Evolutionary conservation across 2,113 vertebrate genomes (phyloP), one percentile per base, ranked within the genome.

Genomic region (Plecotus auritus): DNA sequence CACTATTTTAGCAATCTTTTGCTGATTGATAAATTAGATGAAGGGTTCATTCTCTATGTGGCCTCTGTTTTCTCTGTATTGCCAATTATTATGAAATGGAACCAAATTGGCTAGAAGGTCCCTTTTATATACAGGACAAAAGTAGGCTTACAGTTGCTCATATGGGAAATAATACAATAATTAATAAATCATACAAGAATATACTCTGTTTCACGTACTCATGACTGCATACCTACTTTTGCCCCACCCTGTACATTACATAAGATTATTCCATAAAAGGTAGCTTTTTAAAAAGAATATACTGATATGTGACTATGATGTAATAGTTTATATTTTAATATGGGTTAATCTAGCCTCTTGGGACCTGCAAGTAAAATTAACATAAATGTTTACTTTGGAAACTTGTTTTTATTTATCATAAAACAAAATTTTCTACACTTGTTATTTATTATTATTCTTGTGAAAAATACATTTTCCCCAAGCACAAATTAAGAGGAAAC

Each of bases 281-380:
- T 51, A 78, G 47, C n/a, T 77, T 86, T 51, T 93, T 17, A 84
- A 70, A 90, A 74, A 54, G n/a, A 76, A 67, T 22, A 18, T 93
- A 64, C 5, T 85, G 20, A 73, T 77, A 40, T 82, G 67, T 85
- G 23, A 73, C 10, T 82, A 54, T 42, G 32, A 40, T 30, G 90
- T 78, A 42, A 70, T 66, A 85, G 11, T 49, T 84, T 67, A 85
- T 54, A 72, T 67, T 90, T 93, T 59, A 73, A 87, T 77, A 70
- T 51, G 10, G 18, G 51, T 77, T 77, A 51, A 16, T 32, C 28
- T 81, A 84, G 7, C 1, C 37, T 47, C 59, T 80, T 78, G 32
- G 54, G 35, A n/a, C 49, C 56, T 96, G 28, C 17, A 93, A 94
- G 61, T 74, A 93, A 59, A 80, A 83, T 83, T 49, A 88, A 80